Evolutionary conservation across 2,113 vertebrate species (phyloP), one percentile per base, ranked within the genome.

Genomic region (Cardinalis cardinalis): DNA sequence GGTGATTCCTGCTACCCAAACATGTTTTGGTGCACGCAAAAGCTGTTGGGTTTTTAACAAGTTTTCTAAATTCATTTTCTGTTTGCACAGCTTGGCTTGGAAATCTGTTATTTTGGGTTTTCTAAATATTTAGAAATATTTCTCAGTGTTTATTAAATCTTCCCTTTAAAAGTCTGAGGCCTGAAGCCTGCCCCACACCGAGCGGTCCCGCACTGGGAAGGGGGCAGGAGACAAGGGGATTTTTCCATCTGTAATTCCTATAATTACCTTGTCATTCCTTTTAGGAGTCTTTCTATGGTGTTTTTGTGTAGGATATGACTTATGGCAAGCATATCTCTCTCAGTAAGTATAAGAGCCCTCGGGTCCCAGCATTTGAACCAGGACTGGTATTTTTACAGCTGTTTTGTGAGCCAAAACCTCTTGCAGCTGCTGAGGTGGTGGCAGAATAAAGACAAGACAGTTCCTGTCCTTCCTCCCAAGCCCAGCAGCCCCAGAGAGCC

Each of bases 121-220:
- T 94, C 90, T 95, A 92, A 94, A 96, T 91, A 94, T 95, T 96
- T 94, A 60, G 84, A 87, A 92, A 90, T 34, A 12, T 93, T 95
- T 89, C 88, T 93, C 65, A 12, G 53, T 89, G 92, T 96, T 95
- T 96, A 87, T 88, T 84, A 96, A 95, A 94, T 92, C 83, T 88
- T 95, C 58, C 70, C 26, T 78, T 94, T 90, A 81, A 84, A 93
- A 91, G 76, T 34, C 76, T 3, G 0, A 46, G 61, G 44, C 53
- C 83, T 74, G 72, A 83, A 86, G 79, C 29, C 64, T 93, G 85
- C 85, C 85, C 68, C 85, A 91, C 60, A 56, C 71, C 2, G 1
- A 81, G 76, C 2, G 0, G 32, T 69, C 74, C 91, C 21, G 11
- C 61, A 7, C 66, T 65, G 90, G 82, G 85, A 68, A 73, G 31